Percentiles rank a stretch among this genome's conserved stretches.
phyloP scores from a whole-genome alignment of 2,113 vertebrate genomes.

The Butastur rufipennis region DNA sequence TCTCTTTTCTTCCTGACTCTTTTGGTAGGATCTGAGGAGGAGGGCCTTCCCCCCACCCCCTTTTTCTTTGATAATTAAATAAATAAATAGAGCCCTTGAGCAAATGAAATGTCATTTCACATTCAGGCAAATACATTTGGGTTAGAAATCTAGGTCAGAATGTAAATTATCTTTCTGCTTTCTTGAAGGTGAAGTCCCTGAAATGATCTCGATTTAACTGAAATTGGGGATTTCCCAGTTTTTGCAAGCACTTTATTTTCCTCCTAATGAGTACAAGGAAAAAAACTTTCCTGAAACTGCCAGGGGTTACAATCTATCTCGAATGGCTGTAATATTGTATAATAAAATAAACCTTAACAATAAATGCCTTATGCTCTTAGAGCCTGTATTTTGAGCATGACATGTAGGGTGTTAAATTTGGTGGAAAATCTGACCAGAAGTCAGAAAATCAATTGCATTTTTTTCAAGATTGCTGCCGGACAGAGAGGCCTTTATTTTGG shows the following conservation, averaged over 20 bases:
- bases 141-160: conserved; percentile 69
- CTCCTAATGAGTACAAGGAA: conserved; percentile 44
- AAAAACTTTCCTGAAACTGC: conserved; percentile 34
- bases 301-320: conserved; percentile 21
- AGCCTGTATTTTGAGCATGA: neutral
- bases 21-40: neutral
- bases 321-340: conserved; percentile 26
- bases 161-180: conserved; percentile 59
- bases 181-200: conserved; percentile 63
- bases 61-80: conserved; percentile 37
- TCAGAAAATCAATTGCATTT: neutral
- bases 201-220: conserved; percentile 53
- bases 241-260: conserved; percentile 61
- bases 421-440: conserved; percentile 48
- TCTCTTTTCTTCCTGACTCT: neutral
- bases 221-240: conserved; percentile 55
- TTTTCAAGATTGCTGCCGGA: neutral
- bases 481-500: neutral
- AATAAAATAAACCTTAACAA: conserved; percentile 50
- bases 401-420: conserved; percentile 23
- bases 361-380: neutral
- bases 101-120: conserved; percentile 65
- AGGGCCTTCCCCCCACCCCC: neutral
- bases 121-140: conserved; percentile 62
- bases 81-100: conserved; percentile 53